Percentiles rank a stretch among this genome's conserved stretches.
phyloP scores from a whole-genome alignment of 1,140 invertebrate species.

The Meloidogyne hapla region DNA sequence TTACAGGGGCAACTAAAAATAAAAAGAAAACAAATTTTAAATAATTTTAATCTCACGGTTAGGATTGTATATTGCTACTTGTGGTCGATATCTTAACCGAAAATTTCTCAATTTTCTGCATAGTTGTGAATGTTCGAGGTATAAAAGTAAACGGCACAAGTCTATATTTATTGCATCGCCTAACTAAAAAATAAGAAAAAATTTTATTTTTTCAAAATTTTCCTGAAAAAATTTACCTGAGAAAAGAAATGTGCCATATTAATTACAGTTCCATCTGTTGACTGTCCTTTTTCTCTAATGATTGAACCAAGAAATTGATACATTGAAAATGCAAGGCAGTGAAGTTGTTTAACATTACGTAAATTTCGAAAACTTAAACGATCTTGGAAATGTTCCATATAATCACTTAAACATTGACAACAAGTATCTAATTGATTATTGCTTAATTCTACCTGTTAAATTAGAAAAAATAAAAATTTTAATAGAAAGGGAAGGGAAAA shows the following conservation, averaged over 20 bases:
- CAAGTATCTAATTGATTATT: slow-evolving; percentile 70
- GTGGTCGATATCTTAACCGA: slow-evolving; percentile 26
- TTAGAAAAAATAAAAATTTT: background rate
- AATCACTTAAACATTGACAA: slow-evolving; percentile 67
- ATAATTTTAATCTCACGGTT: background rate
- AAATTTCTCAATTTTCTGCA: slow-evolving; percentile 58
- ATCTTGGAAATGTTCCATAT: slow-evolving; percentile 75
- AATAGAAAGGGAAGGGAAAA: no score
- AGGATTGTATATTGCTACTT: background rate
- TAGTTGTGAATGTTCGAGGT: slow-evolving; percentile 49
- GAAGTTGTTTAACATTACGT: slow-evolving; percentile 80
- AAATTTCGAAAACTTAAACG: slow-evolving; percentile 80
- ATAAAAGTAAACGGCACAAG: slow-evolving; percentile 49
- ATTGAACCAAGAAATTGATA: slow-evolving; percentile 66
- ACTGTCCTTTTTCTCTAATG: slow-evolving; percentile 23
- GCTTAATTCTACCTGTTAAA: slow-evolving; percentile 68
- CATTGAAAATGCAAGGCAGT: slow-evolving; percentile 77
- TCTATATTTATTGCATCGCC: slow-evolving; percentile 46
- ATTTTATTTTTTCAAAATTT: slow-evolving; percentile 7
- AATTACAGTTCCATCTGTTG: slow-evolving; percentile 21
- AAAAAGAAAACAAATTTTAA: background rate
- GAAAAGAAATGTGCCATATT: slow-evolving; percentile 31
- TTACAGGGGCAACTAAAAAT: background rate
- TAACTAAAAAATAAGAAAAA: slow-evolving; percentile 28
- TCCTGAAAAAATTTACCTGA: slow-evolving; percentile 14